Percentiles rank a stretch among this genome's conserved stretches.
phyloP scores from a whole-genome alignment of 2,888 invertebrate genomes.

The Parnassius glacialis region DNA sequence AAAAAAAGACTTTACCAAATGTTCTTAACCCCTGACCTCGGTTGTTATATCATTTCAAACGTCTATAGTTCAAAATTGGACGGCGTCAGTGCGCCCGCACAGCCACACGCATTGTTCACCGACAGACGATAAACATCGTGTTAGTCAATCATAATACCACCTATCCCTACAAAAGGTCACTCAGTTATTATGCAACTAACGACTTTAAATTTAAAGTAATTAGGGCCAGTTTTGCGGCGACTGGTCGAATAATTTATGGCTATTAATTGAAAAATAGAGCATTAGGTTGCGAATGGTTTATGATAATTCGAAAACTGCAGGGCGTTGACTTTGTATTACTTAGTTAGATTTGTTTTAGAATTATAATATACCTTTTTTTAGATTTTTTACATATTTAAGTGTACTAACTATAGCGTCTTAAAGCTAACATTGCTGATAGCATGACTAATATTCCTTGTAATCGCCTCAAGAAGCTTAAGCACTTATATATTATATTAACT shows the following conservation, averaged over 20 bases:
- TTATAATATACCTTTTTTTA: too few relatives aligned
- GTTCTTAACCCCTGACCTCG: slow-evolving; percentile 26
- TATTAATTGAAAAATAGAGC: slow-evolving; percentile 50
- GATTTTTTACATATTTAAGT: too few relatives aligned
- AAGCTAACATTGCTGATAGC: too few relatives aligned
- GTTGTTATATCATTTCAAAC: slow-evolving; percentile 38
- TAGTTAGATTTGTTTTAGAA: not conserved
- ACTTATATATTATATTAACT: too few relatives aligned
- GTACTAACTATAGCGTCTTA: too few relatives aligned
- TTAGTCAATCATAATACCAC: slow-evolving; percentile 61
- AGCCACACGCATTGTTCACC: slow-evolving; percentile 72
- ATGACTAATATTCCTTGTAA: too few relatives aligned
- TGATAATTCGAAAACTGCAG: slow-evolving; percentile 47
- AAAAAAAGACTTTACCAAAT: slow-evolving; percentile 8
- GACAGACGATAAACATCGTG: slow-evolving; percentile 71
- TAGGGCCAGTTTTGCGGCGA: slow-evolving; percentile 21
- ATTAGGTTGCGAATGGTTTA: slow-evolving; percentile 44
- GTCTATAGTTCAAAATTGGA: slow-evolving; percentile 52
- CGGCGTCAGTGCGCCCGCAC: slow-evolving; percentile 41
- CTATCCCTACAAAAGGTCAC: slow-evolving; percentile 40
- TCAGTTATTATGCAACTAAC: slow-evolving; percentile 22
- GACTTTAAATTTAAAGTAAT: not conserved
- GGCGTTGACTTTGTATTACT: slow-evolving; percentile 36
- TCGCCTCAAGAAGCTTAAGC: too few relatives aligned
- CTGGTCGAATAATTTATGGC: slow-evolving; percentile 39